These are phyloP conservation scores for Podilymbus podiceps DNA, from an alignment of 2,113 vertebrate species.

Conservation along the genomic window DNA sequence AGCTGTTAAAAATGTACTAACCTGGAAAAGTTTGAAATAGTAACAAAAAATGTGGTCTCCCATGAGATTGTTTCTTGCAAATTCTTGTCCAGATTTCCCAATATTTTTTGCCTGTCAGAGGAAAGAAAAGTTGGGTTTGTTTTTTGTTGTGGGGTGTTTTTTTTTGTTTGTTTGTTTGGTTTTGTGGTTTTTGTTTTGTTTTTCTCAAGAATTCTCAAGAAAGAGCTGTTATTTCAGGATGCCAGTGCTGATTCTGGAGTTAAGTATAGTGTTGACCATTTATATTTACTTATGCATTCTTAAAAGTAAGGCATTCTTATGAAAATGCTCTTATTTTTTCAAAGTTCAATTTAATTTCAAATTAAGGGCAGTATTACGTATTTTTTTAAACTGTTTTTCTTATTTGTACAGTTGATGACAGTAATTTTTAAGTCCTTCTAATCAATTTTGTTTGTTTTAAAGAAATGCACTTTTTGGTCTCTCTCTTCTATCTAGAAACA, in stretches of 20 bases:
- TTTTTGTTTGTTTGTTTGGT: too few relatives aligned
- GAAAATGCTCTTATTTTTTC: neutral
- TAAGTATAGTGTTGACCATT: neutral
- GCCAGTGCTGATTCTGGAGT: neutral
- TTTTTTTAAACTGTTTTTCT: neutral
- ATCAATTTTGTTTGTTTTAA: neutral
- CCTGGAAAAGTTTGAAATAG: slow-evolving; percentile 94
- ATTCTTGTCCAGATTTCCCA: slow-evolving; percentile 88
- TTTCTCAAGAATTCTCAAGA: neutral
- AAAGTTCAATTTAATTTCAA: neutral
- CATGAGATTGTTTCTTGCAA: slow-evolving; percentile 90
- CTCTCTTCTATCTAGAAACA: neutral
- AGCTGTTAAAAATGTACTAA: slow-evolving; percentile 68
- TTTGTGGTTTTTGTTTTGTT: too few relatives aligned
- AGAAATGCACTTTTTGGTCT: neutral
- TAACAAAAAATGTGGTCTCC: slow-evolving; percentile 94
- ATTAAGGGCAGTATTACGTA: neutral
- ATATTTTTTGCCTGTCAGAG: slow-evolving; percentile 85
- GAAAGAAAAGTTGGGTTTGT: neutral
- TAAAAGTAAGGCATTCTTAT: neutral
- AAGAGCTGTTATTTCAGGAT: neutral
- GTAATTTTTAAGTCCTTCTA: neutral
- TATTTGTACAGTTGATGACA: neutral
- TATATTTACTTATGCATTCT: neutral
- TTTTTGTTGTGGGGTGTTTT: neutral